Evolutionary conservation across 37 sponge, comb jelly and placozoan species (phyloP), one percentile per base, ranked within the genome.

Genomic region (Tethya wilhelma): DNA sequence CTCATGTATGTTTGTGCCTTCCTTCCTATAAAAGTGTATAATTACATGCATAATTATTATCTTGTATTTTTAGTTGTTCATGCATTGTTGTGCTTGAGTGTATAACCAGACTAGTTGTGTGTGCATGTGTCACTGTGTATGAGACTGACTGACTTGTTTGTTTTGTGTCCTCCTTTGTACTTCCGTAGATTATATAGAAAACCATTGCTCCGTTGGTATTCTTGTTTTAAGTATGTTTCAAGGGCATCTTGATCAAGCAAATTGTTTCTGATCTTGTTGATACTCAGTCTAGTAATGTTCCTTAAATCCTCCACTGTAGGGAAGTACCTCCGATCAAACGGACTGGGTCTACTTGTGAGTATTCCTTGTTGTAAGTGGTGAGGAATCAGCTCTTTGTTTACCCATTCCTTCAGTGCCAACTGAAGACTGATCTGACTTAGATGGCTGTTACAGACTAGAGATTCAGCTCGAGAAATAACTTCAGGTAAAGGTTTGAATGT

Each of bases 201-300:
- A 32, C 75, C 75, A 14, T 29, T 53, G 23, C 3, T 8, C 30
- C 41, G 42, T 30, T 74, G 28, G 20, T 4, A 12, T 56, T 74
- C 75, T 26, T 56, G 59, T 31, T 9, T 6, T 37, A 74, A 38
- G 33, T 56, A 30, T 19, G 5, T 74, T n/a, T 74, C 75, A 40
- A 74, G 75, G 22, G 75, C 75, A 53, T 74, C 75, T 37, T 74
- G 75, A 53, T 74, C 75, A 53, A 74, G 33, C 75, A 74, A 56
- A 38, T 74, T 74, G 37, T 74, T 74, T 37, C 75, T 23, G 6
- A 74, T 74, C 19, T 56, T 74, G 32, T 74, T 49, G 58, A 74
- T 32, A 2, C 25, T 23, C 25, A 56, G 25, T 40, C 75, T 49
- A 37, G 38, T 74, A 17, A 69, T 69, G 43, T 69, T 69, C 43